phyloP scores from a whole-genome alignment of 2,888 invertebrate species.

The Diarsia dahlii region DNA sequence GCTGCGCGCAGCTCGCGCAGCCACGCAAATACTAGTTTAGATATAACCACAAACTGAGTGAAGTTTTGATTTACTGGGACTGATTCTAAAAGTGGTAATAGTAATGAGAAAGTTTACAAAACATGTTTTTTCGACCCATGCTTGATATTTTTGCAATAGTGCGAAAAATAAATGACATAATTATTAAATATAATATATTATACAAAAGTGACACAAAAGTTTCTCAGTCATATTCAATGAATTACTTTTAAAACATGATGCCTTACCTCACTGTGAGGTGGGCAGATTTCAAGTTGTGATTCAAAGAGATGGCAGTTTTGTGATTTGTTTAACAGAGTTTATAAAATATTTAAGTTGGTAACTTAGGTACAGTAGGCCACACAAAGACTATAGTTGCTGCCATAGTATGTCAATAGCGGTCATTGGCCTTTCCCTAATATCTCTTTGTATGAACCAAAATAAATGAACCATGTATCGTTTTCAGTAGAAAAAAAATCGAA shows the following conservation, averaged over 20 bases:
- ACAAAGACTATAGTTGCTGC: background rate
- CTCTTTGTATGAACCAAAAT: too few species aligned
- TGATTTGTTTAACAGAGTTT: background rate
- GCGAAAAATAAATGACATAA: constrained; percentile 36
- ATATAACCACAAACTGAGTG: too few species aligned
- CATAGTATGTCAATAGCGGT: too few species aligned
- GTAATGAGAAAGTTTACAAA: background rate
- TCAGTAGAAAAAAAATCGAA: too few species aligned
- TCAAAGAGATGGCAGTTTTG: constrained; percentile 23
- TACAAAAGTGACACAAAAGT: constrained; percentile 42
- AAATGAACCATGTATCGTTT: too few species aligned
- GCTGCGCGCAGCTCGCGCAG: too few species aligned
- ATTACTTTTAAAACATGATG: constrained; percentile 29
- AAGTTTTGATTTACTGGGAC: background rate
- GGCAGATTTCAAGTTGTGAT: background rate
- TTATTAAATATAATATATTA: constrained; percentile 22
- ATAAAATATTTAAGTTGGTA: background rate
- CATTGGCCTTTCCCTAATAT: too few species aligned
- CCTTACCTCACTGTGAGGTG: background rate
- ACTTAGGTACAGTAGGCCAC: background rate
- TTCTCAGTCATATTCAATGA: constrained; percentile 53
- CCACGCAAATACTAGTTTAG: too few species aligned
- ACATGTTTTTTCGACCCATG: constrained; percentile 20
- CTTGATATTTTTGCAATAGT: constrained; percentile 13
- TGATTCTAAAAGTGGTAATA: background rate